Evolutionary conservation across 2,888 invertebrate genomes (phyloP).

Genomic region (Parnassius mnemosyne): DNA sequence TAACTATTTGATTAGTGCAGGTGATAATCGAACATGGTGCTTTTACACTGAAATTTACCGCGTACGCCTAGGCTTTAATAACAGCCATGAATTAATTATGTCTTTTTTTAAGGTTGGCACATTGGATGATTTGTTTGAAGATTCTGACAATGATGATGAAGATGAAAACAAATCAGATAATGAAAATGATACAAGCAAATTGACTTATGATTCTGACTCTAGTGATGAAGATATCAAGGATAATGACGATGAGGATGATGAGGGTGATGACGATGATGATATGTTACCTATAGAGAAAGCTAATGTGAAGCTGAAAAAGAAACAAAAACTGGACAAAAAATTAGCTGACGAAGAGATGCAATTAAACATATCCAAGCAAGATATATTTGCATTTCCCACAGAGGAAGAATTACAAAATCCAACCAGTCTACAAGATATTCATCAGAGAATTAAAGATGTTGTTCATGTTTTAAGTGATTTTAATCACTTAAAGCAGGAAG

Average conservation of each 20-base stretch:
- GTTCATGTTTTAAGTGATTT: slow-evolving; percentile 90
- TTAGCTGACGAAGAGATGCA: slow-evolving; percentile 90
- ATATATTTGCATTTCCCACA: slow-evolving; percentile 89
- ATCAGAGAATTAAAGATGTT: slow-evolving; percentile 94
- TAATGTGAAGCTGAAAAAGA: slow-evolving; percentile 87
- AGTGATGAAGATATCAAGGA: slow-evolving; percentile 54
- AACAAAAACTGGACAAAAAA: slow-evolving; percentile 84
- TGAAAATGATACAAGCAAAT: slow-evolving; percentile 45
- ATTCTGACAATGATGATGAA: slow-evolving; percentile 65
- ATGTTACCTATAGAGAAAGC: slow-evolving; percentile 93
- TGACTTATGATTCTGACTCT: slow-evolving; percentile 60
- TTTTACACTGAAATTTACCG: too few species aligned
- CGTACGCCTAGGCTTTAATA: too few species aligned
- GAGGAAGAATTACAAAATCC: slow-evolving; percentile 87
- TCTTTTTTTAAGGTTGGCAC: slow-evolving; percentile 63
- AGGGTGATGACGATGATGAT: slow-evolving; percentile 81
- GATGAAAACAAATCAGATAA: slow-evolving; percentile 54
- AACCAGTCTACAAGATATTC: slow-evolving; percentile 89
- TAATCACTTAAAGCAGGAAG: slow-evolving; percentile 83
- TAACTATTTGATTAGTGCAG: too few species aligned
- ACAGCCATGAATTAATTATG: not conserved
- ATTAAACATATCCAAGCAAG: slow-evolving; percentile 88
- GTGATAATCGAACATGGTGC: too few species aligned
- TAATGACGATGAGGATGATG: slow-evolving; percentile 37
- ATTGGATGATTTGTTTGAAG: slow-evolving; percentile 77